Evolutionary conservation across 2,888 invertebrate species (phyloP).

Genomic region (Pinctada fucata): DNA sequence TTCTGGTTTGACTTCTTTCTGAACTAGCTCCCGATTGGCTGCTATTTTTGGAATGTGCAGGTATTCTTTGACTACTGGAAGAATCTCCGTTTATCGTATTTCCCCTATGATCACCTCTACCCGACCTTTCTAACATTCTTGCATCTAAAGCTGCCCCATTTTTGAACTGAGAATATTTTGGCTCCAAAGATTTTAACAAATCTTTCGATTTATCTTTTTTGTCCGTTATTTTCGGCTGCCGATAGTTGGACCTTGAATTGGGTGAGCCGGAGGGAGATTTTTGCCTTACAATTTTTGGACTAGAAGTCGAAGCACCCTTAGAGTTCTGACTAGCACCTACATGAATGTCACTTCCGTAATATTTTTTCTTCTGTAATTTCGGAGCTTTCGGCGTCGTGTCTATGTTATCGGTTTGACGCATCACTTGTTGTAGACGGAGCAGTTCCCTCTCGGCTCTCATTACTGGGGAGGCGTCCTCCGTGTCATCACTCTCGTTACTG

Average conservation of each 20-base stretch:
- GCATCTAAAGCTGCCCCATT: no score
- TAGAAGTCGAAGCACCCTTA: constrained; percentile 39
- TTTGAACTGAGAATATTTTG: background rate
- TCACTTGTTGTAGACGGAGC: constrained; percentile 57
- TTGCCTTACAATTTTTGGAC: constrained; percentile 40
- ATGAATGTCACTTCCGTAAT: constrained; percentile 58
- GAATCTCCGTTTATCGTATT: no score
- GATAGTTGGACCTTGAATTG: background rate
- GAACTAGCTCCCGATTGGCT: no score
- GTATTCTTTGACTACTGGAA: no score
- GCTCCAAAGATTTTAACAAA: background rate
- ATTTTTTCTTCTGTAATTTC: constrained; percentile 62
- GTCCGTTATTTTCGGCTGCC: background rate
- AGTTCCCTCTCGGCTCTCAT: constrained; percentile 67
- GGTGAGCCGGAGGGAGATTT: constrained; percentile 40
- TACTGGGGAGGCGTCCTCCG: constrained; percentile 55
- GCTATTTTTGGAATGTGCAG: no score
- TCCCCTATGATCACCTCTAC: no score
- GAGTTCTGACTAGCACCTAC: constrained; percentile 37
- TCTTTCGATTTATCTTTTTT: constrained; percentile 17
- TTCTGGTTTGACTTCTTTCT: no score
- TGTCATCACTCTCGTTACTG: background rate
- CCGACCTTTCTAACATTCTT: no score
- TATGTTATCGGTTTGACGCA: constrained; percentile 49
- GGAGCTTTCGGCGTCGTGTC: constrained; percentile 42